These are phyloP conservation scores for Germaria angustata DNA, from an alignment of 2,888 invertebrate genomes.

Conservation along the genomic window DNA sequence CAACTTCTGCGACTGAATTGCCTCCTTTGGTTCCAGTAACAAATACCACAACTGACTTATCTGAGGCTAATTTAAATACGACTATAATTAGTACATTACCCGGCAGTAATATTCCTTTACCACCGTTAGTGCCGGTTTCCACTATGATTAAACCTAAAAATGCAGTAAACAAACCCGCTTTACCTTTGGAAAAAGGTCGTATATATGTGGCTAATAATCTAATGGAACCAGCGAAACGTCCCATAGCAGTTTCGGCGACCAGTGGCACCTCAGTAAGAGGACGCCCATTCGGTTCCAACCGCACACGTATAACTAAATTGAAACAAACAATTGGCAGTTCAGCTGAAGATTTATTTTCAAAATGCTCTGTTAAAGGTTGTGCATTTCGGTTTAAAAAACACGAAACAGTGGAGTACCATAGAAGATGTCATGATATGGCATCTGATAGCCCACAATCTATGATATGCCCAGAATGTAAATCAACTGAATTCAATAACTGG, in stretches of 20 bases:
- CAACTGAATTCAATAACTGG: slow-evolving; percentile 81
- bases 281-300: slow-evolving; percentile 77
- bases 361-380: slow-evolving; percentile 77
- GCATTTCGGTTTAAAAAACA: slow-evolving; percentile 77
- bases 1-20: slow-evolving; percentile 15
- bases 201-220: slow-evolving; percentile 79
- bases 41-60: not conserved
- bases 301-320: slow-evolving; percentile 74
- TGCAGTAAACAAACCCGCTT: slow-evolving; percentile 41
- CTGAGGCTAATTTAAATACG: not conserved
- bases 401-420: slow-evolving; percentile 76
- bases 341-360: slow-evolving; percentile 68
- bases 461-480: slow-evolving; percentile 85
- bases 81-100: not conserved
- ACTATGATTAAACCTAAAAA: slow-evolving; percentile 44
- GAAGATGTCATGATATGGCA: slow-evolving; percentile 73
- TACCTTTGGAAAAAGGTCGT: slow-evolving; percentile 73
- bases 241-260: slow-evolving; percentile 63
- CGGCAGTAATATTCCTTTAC: slow-evolving; percentile 64
- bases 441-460: slow-evolving; percentile 71
- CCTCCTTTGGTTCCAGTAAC: slow-evolving; percentile 61
- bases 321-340: slow-evolving; percentile 68
- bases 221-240: slow-evolving; percentile 68
- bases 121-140: slow-evolving; percentile 72
- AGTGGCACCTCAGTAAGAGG: slow-evolving; percentile 77